phyloP scores from a whole-genome alignment of 2,888 invertebrate species.

The Melieria crassipennis region DNA sequence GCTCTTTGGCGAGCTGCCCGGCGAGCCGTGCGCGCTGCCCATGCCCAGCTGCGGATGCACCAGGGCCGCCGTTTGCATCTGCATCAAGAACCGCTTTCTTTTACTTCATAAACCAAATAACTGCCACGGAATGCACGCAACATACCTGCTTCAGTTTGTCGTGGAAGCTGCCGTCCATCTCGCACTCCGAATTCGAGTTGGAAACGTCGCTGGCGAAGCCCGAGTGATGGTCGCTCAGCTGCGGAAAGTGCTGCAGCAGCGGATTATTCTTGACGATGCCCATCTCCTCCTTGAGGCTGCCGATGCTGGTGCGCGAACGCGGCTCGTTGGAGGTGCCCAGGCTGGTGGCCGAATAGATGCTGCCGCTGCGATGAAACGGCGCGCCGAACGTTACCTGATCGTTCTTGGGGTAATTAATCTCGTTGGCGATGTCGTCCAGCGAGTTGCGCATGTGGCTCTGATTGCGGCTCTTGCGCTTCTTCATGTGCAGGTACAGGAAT shows the following conservation, averaged over 20 bases:
- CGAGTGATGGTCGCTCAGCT: slow-evolving; percentile 66
- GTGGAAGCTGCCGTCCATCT: slow-evolving; percentile 61
- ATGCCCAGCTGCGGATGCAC: slow-evolving; percentile 71
- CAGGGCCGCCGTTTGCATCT: slow-evolving; percentile 75
- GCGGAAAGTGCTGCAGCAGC: slow-evolving; percentile 73
- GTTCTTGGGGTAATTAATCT: slow-evolving; percentile 67
- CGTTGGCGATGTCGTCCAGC: slow-evolving; percentile 61
- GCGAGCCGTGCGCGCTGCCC: slow-evolving; percentile 40
- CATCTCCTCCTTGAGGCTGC: slow-evolving; percentile 70
- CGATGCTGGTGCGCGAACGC: slow-evolving; percentile 53
- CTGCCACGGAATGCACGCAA: not conserved
- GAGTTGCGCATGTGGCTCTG: slow-evolving; percentile 59
- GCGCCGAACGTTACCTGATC: slow-evolving; percentile 65
- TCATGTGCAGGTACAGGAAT: slow-evolving; percentile 81
- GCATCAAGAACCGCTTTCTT: slow-evolving; percentile 24
- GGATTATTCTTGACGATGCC: slow-evolving; percentile 85
- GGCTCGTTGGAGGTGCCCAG: slow-evolving; percentile 55
- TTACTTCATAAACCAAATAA: no score
- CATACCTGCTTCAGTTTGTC: slow-evolving; percentile 60
- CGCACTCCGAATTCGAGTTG: slow-evolving; percentile 75
- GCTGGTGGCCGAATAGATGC: slow-evolving; percentile 60
- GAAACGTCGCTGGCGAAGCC: slow-evolving; percentile 70
- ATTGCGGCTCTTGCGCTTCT: slow-evolving; percentile 69
- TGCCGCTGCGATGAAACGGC: slow-evolving; percentile 62
- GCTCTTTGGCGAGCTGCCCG: slow-evolving; percentile 44